Percentiles rank a stretch among this genome's conserved stretches.
Evolutionary conservation across 2,113 vertebrate genomes (phyloP).

Genomic region (Ranitomeya imitator): DNA sequence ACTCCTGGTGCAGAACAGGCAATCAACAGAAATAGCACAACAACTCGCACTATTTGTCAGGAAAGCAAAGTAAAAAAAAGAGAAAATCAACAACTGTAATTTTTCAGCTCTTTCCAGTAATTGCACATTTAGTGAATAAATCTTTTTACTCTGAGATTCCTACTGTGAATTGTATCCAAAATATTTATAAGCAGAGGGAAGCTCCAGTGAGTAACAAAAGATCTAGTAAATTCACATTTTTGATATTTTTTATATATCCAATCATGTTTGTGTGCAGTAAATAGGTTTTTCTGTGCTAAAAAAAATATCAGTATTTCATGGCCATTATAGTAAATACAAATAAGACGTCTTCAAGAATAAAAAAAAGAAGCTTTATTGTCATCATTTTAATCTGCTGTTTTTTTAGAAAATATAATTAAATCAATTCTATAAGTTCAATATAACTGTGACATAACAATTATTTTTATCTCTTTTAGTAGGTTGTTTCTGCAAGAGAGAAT

Average conservation of each 20-base stretch:
- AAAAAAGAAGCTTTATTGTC: background rate
- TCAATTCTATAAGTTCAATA: no score
- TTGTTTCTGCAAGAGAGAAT: no score
- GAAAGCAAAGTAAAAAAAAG: slow-evolving; percentile 6
- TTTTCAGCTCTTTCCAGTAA: slow-evolving; percentile 31
- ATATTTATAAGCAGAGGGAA: slow-evolving; percentile 27
- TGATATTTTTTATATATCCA: background rate
- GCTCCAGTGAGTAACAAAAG: slow-evolving; percentile 29
- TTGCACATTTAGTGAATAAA: slow-evolving; percentile 35
- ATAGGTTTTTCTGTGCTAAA: slow-evolving; percentile 20
- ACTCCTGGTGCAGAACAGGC: slow-evolving; percentile 21
- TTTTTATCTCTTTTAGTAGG: no score
- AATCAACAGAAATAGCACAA: slow-evolving; percentile 24
- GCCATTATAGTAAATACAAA: slow-evolving; percentile 10
- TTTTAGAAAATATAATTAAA: no score
- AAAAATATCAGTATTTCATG: slow-evolving; percentile 6
- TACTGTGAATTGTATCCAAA: slow-evolving; percentile 37
- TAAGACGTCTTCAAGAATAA: background rate
- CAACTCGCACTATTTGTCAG: background rate
- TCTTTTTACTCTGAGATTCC: slow-evolving; percentile 33
- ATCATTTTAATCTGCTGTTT: no score
- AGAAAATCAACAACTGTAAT: slow-evolving; percentile 30
- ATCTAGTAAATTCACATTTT: slow-evolving; percentile 14
- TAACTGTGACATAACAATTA: no score
- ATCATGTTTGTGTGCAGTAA: slow-evolving; percentile 21